Evolutionary conservation across 2,797 vertebrate genomes (phyloP).

Genomic region (Siniperca undulata): DNA sequence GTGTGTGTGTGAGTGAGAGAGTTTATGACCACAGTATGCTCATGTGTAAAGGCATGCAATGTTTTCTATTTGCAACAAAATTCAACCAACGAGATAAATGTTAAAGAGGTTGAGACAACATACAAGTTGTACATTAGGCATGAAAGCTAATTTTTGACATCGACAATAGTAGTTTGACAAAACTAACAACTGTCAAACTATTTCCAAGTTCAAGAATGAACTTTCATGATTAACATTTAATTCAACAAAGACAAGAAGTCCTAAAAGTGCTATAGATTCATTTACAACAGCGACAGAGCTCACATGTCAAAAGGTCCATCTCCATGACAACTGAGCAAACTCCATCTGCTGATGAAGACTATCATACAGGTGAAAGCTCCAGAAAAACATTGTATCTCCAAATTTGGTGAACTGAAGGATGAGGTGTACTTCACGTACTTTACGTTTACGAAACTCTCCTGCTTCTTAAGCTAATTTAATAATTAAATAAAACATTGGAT

Average conservation of each 20-base stretch:
- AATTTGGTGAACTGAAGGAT: neutral
- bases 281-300: neutral
- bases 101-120: neutral
- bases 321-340: slow-evolving; percentile 4
- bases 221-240: neutral
- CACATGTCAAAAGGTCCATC: neutral
- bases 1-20: neutral
- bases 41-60: slow-evolving; percentile 1
- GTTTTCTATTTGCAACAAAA: slow-evolving; percentile 14
- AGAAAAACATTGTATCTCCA: neutral
- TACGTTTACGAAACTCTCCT: neutral
- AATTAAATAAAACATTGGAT: neutral
- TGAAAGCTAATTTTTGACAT: neutral
- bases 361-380: neutral
- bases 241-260: neutral
- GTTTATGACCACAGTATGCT: neutral
- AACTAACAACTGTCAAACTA: neutral
- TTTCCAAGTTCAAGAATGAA: neutral
- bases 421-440: neutral
- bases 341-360: neutral
- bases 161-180: no score
- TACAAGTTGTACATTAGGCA: neutral
- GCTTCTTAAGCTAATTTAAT: no score
- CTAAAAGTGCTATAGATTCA: neutral
- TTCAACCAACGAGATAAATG: neutral